A percentile compares a stretch with the other conserved stretches of the same genome.
phyloP scores from a whole-genome alignment of 1,140 invertebrate genomes.

The Philopotamus ludificatus region DNA sequence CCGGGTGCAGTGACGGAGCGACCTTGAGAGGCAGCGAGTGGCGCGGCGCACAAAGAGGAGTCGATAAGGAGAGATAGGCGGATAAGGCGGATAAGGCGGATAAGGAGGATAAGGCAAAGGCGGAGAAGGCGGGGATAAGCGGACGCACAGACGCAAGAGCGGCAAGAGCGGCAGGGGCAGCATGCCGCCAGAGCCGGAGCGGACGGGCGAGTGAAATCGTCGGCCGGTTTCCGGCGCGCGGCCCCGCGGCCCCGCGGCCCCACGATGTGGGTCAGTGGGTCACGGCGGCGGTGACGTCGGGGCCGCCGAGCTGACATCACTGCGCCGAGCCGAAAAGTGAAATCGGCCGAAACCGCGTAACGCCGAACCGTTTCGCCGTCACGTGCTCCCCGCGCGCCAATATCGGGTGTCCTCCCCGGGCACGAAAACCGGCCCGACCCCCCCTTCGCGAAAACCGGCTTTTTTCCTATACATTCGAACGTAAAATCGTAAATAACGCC shows the following conservation, averaged over 20 bases:
- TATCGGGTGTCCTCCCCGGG: neutral
- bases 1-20: slow-evolving; percentile 26
- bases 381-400: neutral
- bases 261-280: slow-evolving; percentile 39
- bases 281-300: slow-evolving; percentile 40
- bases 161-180: neutral
- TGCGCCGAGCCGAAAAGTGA: slow-evolving; percentile 37
- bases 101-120: too few species aligned
- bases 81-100: neutral
- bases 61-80: neutral
- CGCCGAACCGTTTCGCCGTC: slow-evolving; percentile 16
- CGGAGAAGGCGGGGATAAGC: neutral
- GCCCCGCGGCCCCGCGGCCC: slow-evolving; percentile 26
- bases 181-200: neutral
- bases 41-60: neutral
- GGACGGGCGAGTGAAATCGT: slow-evolving; percentile 32
- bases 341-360: slow-evolving; percentile 37
- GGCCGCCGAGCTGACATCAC: slow-evolving; percentile 22
- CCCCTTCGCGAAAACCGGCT: too few species aligned
- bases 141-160: neutral
- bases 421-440: too few species aligned
- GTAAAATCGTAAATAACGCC: too few species aligned
- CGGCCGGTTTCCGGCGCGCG: slow-evolving; percentile 39
- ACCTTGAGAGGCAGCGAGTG: slow-evolving; percentile 1
- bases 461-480: too few species aligned